phyloP scores from a whole-genome alignment of 2,888 invertebrate genomes.

The Parnassius smintheus region DNA sequence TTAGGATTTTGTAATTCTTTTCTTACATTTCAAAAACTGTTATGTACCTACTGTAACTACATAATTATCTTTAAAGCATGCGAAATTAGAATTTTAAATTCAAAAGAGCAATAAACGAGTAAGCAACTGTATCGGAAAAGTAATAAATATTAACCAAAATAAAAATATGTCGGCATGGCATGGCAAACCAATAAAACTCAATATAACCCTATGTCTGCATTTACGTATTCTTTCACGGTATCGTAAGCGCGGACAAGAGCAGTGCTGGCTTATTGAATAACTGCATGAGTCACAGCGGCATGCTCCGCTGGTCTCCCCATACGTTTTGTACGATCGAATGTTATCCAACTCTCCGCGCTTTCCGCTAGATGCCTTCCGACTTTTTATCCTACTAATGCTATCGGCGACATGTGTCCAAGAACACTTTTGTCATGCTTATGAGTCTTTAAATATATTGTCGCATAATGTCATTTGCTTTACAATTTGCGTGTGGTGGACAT shows the following conservation, averaged over 20 bases:
- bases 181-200: conserved; percentile 27
- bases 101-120: background rate
- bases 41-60: too few relatives aligned
- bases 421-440: conserved; percentile 59
- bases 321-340: conserved; percentile 52
- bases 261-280: conserved; percentile 70
- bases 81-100: background rate
- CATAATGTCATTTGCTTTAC: conserved; percentile 37
- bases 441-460: conserved; percentile 41
- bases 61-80: too few relatives aligned
- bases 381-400: conserved; percentile 60
- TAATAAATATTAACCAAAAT: conserved; percentile 23
- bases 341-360: conserved; percentile 26
- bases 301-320: conserved; percentile 64
- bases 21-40: too few relatives aligned
- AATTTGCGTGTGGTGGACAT: conserved; percentile 32
- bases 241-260: conserved; percentile 52
- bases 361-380: conserved; percentile 50
- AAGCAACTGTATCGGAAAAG: background rate
- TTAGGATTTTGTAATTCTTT: too few relatives aligned
- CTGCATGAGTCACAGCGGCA: conserved; percentile 71
- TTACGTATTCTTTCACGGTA: conserved; percentile 48
- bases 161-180: conserved; percentile 19
- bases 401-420: conserved; percentile 56
- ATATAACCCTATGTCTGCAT: conserved; percentile 39